Base-by-base conservation (phyloP, 2,113 vertebrate species). In the Hippopotamus amphibius region DNA sequence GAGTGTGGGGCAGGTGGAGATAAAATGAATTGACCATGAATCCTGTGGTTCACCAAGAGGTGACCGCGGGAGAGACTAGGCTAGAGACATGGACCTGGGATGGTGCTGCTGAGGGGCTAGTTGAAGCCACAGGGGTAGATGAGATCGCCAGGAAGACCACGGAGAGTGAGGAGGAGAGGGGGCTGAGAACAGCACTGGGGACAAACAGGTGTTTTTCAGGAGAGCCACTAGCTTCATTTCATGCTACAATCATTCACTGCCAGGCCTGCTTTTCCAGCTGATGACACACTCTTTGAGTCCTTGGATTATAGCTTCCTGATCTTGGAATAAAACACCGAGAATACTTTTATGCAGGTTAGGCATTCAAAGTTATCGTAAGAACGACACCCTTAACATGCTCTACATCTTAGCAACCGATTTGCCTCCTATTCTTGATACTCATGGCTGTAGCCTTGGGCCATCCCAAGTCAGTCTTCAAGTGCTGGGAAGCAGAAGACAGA, bases 61-160 rank as follows among this genome's bases (percentile, higher is more conserved):
- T 41, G 46, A 65, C 68, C 43, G n/a, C 69, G 7, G 16, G 68
- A 72, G 83, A 59, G n/a, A 69, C 5, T 0, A 21, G 13, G n/a
- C 28, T 46, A 10, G 9, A 41, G n/a, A 33, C 24, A 0, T 0
- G 26, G 46, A 17, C n/a, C 6, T 8, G 10, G 77, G 41, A 61
- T 9, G 19, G 4, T 55, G 14, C 0, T 0, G 59, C 7, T 21
- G 14, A 72, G 33, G 69, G 0, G 1, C 26, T 19, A 17, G 37
- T 0, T 57, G 33, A 84, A 89, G 77, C 69, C 16, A 9, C 0
- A 1, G 26, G 5, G 28, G 33, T 61, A 59, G 74, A 63, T 7
- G 66, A 66, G 41, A 41, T 53, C 28, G 43, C 14, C 41, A 77
- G 48, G 37, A 30, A 80, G 41, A 53, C 30, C 48, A 14, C 1